Conservation (phyloP, 2,113 vertebrate genomes). For the Salvator merianae region DNA sequence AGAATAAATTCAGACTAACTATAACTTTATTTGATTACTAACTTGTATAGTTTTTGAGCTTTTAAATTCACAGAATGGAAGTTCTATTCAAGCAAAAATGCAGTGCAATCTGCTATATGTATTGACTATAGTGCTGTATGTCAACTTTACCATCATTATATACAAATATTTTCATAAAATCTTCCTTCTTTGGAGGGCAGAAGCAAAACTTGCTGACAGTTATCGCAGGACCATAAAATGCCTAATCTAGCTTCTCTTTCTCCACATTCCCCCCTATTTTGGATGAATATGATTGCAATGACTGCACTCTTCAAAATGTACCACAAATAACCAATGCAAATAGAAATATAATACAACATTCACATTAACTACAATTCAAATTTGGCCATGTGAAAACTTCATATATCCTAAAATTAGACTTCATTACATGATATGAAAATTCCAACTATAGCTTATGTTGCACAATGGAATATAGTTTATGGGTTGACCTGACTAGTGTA, state of each 20-base stretch:
- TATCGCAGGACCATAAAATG: neutral
- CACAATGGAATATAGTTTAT: neutral
- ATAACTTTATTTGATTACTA: neutral
- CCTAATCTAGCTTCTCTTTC: neutral
- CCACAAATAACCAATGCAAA: neutral
- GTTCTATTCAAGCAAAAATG: neutral
- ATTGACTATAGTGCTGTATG: neutral
- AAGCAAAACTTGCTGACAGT: neutral
- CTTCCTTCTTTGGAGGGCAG: neutral
- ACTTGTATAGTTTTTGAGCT: neutral
- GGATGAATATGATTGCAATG: neutral
- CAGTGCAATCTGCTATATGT: neutral
- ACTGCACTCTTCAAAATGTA: neutral
- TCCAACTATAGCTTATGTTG: neutral
- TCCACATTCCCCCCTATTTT: too few relatives aligned
- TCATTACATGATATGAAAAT: neutral
- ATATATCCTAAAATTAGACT: neutral
- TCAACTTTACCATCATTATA: neutral
- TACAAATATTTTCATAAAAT: neutral
- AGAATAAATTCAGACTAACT: neutral
- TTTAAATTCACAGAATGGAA: constrained; percentile 8
- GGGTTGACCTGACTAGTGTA: too few relatives aligned
- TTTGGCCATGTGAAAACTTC: neutral
- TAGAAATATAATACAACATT: neutral
- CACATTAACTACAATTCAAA: neutral